Conservation (phyloP, 2,797 vertebrate species). For the Trichosurus vulpecula region DNA sequence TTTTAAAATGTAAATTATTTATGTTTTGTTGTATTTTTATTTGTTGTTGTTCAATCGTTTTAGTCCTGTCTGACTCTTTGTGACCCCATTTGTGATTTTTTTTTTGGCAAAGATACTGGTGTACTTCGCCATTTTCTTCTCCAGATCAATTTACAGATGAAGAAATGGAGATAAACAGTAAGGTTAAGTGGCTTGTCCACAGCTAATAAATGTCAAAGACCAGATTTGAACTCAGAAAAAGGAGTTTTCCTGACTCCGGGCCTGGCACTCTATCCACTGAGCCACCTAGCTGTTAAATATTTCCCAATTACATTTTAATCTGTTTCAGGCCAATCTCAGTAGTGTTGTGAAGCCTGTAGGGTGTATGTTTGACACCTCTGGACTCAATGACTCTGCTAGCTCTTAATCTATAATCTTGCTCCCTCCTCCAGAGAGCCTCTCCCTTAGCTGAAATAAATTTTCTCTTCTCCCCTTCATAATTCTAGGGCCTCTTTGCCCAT, state of each 20-base stretch:
- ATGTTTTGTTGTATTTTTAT: not conserved
- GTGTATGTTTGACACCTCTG: not conserved
- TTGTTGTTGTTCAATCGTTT: not conserved
- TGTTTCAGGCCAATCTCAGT: not conserved
- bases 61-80: not conserved
- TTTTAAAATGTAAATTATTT: not conserved
- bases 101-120: not conserved
- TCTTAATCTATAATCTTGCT: not conserved
- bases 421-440: not conserved
- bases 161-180: not conserved
- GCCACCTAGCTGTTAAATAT: not conserved
- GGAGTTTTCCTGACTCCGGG: not conserved
- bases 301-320: not conserved
- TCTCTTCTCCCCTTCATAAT: not conserved
- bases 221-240: not conserved
- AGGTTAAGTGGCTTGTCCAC: not conserved
- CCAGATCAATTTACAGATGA: not conserved
- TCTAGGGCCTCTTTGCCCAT: not conserved
- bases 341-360: not conserved
- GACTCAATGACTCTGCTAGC: not conserved
- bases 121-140: not conserved
- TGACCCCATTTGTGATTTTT: not conserved
- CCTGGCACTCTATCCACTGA: not conserved
- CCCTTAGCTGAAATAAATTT: not conserved
- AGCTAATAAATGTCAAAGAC: not conserved